A percentile compares a stretch with the other conserved stretches of the same genome.
These are phyloP conservation scores for Alouatta palliata DNA, from an alignment of 2,113 vertebrate genomes.

Conservation along the genomic window DNA sequence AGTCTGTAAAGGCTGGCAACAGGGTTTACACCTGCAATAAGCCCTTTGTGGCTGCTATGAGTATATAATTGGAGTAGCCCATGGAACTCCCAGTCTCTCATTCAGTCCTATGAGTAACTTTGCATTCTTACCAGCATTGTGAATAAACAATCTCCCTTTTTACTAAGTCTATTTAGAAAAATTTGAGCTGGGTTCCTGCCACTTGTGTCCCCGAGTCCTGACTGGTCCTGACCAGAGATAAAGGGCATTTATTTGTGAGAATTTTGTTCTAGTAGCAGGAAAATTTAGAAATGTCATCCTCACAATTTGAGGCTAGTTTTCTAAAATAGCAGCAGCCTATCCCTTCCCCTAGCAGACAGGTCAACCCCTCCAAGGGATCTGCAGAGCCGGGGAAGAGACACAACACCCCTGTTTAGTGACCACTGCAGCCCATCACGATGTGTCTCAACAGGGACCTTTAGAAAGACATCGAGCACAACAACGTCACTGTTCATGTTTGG, in stretches of 20 bases:
- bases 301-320: not conserved
- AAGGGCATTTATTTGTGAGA: not conserved
- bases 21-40: not conserved
- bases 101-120: not conserved
- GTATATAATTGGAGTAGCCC: not conserved
- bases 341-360: not conserved
- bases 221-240: not conserved
- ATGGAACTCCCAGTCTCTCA: not conserved
- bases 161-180: not conserved
- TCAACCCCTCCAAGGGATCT: not conserved
- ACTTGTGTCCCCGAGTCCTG: not conserved
- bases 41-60: not conserved
- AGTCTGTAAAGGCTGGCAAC: not conserved
- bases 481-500: not conserved
- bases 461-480: not conserved
- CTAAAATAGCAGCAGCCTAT: not conserved
- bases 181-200: not conserved
- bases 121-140: not conserved
- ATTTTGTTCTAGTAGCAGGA: slow-evolving; percentile 9
- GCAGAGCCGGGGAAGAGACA: not conserved
- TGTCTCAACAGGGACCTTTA: not conserved
- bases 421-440: not conserved
- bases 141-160: not conserved
- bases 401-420: not conserved
- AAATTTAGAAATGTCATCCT: not conserved